These are phyloP conservation scores for Anthopleura sola DNA, from an alignment of 64 coral and sea anemone species.

Conservation along the genomic window DNA sequence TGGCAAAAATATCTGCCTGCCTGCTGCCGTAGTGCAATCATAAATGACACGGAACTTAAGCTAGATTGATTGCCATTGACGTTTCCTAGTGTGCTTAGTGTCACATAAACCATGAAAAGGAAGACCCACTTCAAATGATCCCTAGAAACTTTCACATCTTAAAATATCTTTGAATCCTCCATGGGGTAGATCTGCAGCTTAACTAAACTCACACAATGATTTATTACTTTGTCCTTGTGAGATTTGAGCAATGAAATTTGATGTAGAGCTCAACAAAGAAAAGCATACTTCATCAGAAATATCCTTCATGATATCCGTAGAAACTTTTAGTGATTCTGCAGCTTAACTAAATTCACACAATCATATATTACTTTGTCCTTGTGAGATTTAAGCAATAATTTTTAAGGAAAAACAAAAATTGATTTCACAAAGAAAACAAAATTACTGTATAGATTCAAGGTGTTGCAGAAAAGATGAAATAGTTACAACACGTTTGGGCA, in stretches of 20 bases:
- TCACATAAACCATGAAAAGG: not conserved
- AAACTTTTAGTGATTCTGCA: too few species aligned
- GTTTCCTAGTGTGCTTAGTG: not conserved
- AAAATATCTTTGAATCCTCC: not conserved
- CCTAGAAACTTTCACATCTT: not conserved
- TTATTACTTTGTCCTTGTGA: not conserved
- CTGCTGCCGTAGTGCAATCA: not conserved
- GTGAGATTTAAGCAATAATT: not conserved
- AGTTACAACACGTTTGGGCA: not conserved
- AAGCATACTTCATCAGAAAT: too few species aligned
- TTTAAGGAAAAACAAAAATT: not conserved
- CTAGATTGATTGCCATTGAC: constrained; percentile 17
- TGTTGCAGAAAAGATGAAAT: not conserved
- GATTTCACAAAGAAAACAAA: not conserved
- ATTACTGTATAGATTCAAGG: not conserved
- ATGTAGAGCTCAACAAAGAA: not conserved
- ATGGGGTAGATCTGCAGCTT: not conserved
- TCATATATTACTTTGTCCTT: too few species aligned
- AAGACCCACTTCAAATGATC: not conserved
- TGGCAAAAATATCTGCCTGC: not conserved
- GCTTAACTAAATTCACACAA: too few species aligned
- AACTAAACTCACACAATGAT: not conserved
- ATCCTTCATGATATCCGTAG: too few species aligned
- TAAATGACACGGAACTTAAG: not conserved
- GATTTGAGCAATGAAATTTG: not conserved